These are phyloP conservation scores for Agapornis canus DNA, from an alignment of 2,797 vertebrate genomes.

Conservation along the genomic window DNA sequence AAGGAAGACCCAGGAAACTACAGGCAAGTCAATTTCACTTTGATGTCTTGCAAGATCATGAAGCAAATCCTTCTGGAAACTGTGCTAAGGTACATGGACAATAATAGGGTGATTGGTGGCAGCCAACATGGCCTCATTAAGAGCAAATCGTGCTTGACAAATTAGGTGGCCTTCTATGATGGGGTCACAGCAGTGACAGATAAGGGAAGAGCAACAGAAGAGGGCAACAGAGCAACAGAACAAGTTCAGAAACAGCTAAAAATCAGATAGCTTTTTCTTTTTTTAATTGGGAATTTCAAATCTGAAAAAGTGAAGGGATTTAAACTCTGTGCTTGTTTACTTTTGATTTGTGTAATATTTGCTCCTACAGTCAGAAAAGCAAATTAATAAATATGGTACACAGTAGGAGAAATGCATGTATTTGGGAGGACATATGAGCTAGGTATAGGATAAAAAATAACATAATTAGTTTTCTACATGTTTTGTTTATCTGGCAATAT, in stretches of 20 bases:
- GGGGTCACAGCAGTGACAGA: background rate
- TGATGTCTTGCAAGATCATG: background rate
- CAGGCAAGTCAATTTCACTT: background rate
- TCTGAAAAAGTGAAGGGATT: background rate
- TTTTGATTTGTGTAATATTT: slow-evolving; percentile 40
- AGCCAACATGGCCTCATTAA: background rate
- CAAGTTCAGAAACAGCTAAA: background rate
- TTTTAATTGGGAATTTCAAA: background rate
- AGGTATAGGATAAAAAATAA: background rate
- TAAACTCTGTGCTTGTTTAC: background rate
- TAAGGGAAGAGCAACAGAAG: background rate
- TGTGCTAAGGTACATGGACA: background rate
- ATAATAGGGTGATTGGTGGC: background rate
- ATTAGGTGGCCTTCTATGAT: background rate
- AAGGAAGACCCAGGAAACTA: background rate
- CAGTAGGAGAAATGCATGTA: background rate
- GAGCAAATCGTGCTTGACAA: background rate
- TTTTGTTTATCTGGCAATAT: slow-evolving; percentile 61
- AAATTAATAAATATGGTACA: slow-evolving; percentile 40
- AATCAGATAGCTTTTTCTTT: background rate
- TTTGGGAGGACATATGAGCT: background rate
- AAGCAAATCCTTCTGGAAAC: background rate
- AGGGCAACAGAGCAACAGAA: background rate
- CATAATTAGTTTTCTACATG: slow-evolving; percentile 33
- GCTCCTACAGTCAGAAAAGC: background rate